These are phyloP conservation scores for Sandelia bainsii DNA, from an alignment of 2,797 vertebrate genomes.

Conservation along the genomic window DNA sequence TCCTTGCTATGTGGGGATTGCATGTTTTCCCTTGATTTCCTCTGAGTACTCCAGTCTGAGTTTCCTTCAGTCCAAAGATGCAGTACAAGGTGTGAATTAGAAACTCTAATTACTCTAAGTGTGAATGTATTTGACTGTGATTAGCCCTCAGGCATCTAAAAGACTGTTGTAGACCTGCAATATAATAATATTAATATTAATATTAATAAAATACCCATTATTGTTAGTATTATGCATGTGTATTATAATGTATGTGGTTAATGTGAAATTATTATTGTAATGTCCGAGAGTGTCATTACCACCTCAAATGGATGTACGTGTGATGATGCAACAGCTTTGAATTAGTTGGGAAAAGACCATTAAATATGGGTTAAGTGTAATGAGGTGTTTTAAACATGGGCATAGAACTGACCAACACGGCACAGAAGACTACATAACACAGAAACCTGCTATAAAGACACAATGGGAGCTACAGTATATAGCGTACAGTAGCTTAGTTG, in stretches of 20 bases:
- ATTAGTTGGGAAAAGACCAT: slow-evolving; percentile 11
- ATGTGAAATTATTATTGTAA: not conserved
- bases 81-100: not conserved
- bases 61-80: not conserved
- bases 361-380: slow-evolving; percentile 6
- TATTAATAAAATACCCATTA: too few relatives aligned
- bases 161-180: too few relatives aligned
- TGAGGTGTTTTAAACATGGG: not conserved
- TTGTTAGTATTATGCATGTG: not conserved
- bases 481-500: not conserved
- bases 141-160: too few relatives aligned
- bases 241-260: not conserved
- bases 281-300: not conserved
- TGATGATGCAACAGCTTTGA: not conserved
- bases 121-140: not conserved
- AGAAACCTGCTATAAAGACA: slow-evolving; percentile 1
- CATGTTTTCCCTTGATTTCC: not conserved
- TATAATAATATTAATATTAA: too few relatives aligned
- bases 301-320: not conserved
- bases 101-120: slow-evolving; percentile 5
- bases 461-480: not conserved
- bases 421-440: slow-evolving; percentile 5
- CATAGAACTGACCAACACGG: slow-evolving; percentile 3
- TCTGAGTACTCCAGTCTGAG: not conserved
- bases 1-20: slow-evolving; percentile 3